These are phyloP conservation scores for Sialis fuliginosa DNA, from an alignment of 2,888 invertebrate genomes.

Conservation along the genomic window DNA sequence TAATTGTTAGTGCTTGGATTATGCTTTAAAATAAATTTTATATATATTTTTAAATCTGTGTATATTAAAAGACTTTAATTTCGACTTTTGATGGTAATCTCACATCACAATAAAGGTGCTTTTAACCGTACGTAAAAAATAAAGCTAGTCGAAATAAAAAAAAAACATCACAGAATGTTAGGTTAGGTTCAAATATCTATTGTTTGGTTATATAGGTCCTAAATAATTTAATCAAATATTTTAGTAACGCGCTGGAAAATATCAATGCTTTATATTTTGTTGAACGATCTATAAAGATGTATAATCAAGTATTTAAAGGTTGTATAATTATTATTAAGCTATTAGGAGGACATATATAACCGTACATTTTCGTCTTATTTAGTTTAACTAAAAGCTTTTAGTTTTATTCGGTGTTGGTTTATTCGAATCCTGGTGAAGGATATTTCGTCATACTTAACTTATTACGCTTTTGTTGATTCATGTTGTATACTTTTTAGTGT, in stretches of 20 bases:
- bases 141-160: not conserved
- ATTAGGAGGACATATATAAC: no score
- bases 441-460: no score
- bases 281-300: not conserved
- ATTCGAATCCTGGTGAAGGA: no score
- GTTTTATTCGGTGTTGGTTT: no score
- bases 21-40: conserved; percentile 2
- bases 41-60: not conserved
- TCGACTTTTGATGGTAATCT: not conserved
- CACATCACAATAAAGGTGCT: not conserved
- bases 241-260: no score
- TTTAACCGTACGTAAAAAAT: not conserved
- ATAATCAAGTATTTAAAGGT: no score
- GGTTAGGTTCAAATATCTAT: not conserved
- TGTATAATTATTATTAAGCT: no score
- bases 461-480: no score
- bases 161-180: not conserved
- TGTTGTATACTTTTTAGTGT: no score
- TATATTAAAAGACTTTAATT: not conserved
- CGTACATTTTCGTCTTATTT: no score
- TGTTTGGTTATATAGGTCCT: not conserved
- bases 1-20: not conserved
- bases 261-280: not conserved
- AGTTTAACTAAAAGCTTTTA: no score
- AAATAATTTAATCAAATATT: no score